phyloP scores from a whole-genome alignment of 2,888 invertebrate genomes.

The Apantesis nais region DNA sequence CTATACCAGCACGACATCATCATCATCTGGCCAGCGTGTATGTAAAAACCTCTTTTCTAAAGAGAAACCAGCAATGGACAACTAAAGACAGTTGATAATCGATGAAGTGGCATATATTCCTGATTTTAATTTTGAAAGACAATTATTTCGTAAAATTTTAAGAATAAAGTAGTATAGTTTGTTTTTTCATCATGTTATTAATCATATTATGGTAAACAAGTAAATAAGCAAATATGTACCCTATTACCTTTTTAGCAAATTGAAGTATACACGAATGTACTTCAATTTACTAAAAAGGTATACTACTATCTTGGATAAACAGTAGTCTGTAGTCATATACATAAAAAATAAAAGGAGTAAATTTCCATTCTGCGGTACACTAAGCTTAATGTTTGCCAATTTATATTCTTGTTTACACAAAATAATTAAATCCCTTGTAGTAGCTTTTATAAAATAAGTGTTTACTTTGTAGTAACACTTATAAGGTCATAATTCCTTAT shows the following conservation, averaged over 20 bases:
- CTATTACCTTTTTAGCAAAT: background rate
- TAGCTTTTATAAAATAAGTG: too few species aligned
- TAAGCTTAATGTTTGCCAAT: conserved; percentile 11
- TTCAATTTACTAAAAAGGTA: conserved; percentile 8
- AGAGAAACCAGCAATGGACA: too few species aligned
- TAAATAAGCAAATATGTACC: background rate
- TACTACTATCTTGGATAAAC: conserved; percentile 10
- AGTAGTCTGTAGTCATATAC: background rate
- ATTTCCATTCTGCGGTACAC: conserved; percentile 5
- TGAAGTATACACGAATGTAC: background rate
- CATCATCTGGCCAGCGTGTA: too few species aligned
- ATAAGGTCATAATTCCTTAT: background rate
- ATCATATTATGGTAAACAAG: background rate
- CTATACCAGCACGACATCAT: too few species aligned
- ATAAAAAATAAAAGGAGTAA: conserved; percentile 8
- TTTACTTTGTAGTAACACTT: background rate
- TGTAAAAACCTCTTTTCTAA: too few species aligned
- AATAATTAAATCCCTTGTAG: conserved; percentile 4
- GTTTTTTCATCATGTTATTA: background rate
- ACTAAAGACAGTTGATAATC: too few species aligned
- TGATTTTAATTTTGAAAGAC: too few species aligned
- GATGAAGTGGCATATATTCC: too few species aligned
- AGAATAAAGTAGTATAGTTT: background rate
- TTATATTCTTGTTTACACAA: conserved; percentile 16
- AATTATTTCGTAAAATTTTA: background rate